Conservation (phyloP, 2,113 vertebrate genomes). For the Oryctolagus cuniculus region DNA sequence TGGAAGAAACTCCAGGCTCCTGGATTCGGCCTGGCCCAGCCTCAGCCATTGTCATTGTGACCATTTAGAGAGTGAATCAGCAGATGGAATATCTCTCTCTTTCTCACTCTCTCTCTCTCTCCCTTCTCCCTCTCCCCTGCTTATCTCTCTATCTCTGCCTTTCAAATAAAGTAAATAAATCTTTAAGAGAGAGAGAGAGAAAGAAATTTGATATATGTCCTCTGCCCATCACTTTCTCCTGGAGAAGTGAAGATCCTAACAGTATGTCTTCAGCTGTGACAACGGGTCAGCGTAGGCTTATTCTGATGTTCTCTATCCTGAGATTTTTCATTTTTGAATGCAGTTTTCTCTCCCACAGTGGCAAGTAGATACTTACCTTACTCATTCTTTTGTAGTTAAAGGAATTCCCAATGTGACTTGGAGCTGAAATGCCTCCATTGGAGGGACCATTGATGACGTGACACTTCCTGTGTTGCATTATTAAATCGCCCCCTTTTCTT, state of each 20-base stretch:
- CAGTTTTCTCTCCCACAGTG: background rate
- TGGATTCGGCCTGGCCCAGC: too few species aligned
- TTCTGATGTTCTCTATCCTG: background rate
- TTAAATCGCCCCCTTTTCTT: background rate
- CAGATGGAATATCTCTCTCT: too few species aligned
- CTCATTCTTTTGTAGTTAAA: background rate
- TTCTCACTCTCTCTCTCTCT: too few species aligned
- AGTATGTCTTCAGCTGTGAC: background rate
- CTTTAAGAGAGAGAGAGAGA: too few species aligned
- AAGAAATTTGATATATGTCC: too few species aligned
- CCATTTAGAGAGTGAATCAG: too few species aligned
- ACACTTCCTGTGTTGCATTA: background rate
- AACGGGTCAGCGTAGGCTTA: background rate
- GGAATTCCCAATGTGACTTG: background rate
- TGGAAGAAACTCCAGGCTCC: too few species aligned
- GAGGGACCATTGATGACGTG: background rate
- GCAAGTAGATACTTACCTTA: background rate
- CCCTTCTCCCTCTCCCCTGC: too few species aligned
- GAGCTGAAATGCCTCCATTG: background rate
- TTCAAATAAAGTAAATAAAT: too few species aligned
- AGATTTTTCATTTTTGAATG: background rate
- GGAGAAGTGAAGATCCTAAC: background rate
- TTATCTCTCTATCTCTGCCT: too few species aligned
- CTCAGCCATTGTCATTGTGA: too few species aligned
- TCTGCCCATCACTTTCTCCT: background rate